Percentiles rank a stretch among this genome's conserved stretches.
These are phyloP conservation scores for Cantharis rufa DNA, from an alignment of 2,888 invertebrate genomes.

Conservation along the genomic window DNA sequence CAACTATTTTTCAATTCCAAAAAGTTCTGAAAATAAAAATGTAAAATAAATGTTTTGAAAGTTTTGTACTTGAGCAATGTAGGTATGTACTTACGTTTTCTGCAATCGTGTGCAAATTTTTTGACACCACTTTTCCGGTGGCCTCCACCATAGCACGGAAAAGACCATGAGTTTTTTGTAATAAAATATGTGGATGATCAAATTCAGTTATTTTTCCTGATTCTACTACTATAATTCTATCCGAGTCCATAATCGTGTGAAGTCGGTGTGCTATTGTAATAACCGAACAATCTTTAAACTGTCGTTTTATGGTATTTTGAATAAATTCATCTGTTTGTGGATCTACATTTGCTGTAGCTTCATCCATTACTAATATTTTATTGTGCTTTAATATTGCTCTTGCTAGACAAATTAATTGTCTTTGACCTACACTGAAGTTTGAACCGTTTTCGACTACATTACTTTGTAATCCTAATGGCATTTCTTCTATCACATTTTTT, in stretches of 20 bases:
- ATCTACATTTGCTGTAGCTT: slow-evolving; percentile 85
- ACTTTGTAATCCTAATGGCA: slow-evolving; percentile 52
- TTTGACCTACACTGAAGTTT: slow-evolving; percentile 58
- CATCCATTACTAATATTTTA: slow-evolving; percentile 59
- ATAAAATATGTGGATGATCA: slow-evolving; percentile 72
- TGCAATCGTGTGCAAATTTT: slow-evolving; percentile 43
- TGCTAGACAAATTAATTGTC: slow-evolving; percentile 74
- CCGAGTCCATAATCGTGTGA: slow-evolving; percentile 86
- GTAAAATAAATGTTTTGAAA: too few species aligned
- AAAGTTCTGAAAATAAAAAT: not conserved
- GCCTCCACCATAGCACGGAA: slow-evolving; percentile 71
- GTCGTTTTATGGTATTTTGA: slow-evolving; percentile 74
- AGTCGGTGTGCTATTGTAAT: slow-evolving; percentile 85
- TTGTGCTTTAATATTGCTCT: slow-evolving; percentile 61
- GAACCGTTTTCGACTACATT: slow-evolving; percentile 65
- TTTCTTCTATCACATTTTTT: slow-evolving; percentile 58
- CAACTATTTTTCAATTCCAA: not conserved
- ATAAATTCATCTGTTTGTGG: slow-evolving; percentile 78
- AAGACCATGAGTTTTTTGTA: slow-evolving; percentile 64
- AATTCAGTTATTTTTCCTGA: slow-evolving; percentile 76
- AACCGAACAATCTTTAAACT: slow-evolving; percentile 79
- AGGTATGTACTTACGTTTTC: slow-evolving; percentile 33
- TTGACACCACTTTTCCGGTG: slow-evolving; percentile 59
- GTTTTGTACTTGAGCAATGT: too few species aligned
- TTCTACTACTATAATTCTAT: slow-evolving; percentile 81